Percentiles rank a stretch among this genome's conserved stretches.
Conservation (phyloP, 2,797 vertebrate genomes). For the Nasua narica region DNA sequence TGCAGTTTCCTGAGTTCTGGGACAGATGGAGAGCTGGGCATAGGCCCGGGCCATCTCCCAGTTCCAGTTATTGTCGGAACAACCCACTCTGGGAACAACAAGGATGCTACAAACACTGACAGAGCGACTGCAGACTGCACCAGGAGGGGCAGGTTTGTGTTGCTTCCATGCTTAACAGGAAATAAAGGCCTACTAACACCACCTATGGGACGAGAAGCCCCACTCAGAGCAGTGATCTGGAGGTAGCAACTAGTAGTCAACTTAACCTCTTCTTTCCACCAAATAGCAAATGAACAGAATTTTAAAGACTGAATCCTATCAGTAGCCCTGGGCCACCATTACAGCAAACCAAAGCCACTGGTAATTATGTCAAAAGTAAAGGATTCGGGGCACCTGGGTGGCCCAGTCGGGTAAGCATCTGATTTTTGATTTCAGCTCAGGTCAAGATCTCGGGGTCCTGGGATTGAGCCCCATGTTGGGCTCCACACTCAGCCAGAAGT, state of each 20-base stretch:
- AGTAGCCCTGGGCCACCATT: not conserved
- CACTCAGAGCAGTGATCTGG: not conserved
- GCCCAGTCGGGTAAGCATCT: not conserved
- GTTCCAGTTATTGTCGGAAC: not conserved
- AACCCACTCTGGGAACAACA: not conserved
- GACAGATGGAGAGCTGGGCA: not conserved
- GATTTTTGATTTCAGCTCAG: not conserved
- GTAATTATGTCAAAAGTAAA: not conserved
- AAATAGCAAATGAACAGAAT: not conserved
- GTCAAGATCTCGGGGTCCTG: not conserved
- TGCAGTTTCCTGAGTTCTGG: not conserved
- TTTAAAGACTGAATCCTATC: not conserved
- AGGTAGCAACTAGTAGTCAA: not conserved
- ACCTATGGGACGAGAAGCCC: not conserved
- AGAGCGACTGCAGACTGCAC: fast-evolving
- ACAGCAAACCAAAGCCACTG: conserved; percentile 3
- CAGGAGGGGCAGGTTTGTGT: not conserved
- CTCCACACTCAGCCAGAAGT: not conserved
- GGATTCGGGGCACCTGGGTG: not conserved
- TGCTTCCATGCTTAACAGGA: not conserved
- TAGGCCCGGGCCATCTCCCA: not conserved
- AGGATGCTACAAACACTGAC: not conserved
- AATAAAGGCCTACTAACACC: not conserved
- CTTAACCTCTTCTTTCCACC: not conserved
- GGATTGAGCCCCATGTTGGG: not conserved